Base-by-base conservation (phyloP, 2,113 vertebrate species). In the Helogale parvula region DNA sequence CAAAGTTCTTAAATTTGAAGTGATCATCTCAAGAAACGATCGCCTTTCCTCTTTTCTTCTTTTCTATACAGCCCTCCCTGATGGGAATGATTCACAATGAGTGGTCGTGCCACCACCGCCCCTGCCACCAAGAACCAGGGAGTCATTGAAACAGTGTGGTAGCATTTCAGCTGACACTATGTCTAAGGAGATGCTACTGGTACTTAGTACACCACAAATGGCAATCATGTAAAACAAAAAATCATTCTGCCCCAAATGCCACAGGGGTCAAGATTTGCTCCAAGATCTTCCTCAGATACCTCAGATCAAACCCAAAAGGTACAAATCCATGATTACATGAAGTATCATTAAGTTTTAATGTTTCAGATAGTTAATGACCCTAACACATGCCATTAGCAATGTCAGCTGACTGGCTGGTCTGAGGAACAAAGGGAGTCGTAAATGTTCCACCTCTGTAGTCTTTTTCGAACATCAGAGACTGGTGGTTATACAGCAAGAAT, bases 81-180 rank as follows among this genome's bases (percentile, higher is more conserved):
- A 27, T 2, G 19, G 10, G 11, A 7, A 21, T 16, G 21, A 47
- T 19, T 89, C 31, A 57, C 29, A 21, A 17, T 14, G 33, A 19
- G 6, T 1, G 11, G 1, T 35, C 12, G 2, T 33, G 17, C 0
- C 3, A 7, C 3, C 16, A 35, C 47, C 27, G 16, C 0, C 3
- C 6, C 3, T 13, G 31, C 47, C 3, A 7, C 50, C 6, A 7
- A 35, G 25, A 7, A 2, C 8, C 31, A 45, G 21, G 21, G 52
- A 27, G 6, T 33, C 21, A 63, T 71, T 27, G 7, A 5, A 72
- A 72, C 21, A 50, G 4, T 4, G 0, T 19, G 1, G 1, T 52
- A n/a, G 25, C 19, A 38, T 81, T 84, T 45, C 3, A 29, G 9
- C 5, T 31, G 31, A 52, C 12, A 15, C 33, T 33, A 6, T 47